phyloP scores from a whole-genome alignment of 2,888 invertebrate species.

The Nematopogon swammerdamellus region DNA sequence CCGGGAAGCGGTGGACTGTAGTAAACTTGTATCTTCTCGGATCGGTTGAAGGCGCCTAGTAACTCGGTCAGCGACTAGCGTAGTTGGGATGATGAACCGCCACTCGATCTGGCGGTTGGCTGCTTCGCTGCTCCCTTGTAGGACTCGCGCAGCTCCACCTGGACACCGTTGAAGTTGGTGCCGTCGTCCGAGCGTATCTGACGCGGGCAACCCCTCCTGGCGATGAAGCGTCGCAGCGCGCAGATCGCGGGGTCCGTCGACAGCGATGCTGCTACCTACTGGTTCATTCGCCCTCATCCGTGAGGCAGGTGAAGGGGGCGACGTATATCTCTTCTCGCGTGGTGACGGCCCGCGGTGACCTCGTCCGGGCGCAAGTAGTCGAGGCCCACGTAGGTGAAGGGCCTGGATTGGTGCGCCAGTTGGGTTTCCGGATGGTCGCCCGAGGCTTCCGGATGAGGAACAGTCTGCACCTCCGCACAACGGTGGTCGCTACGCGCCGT shows the following conservation, averaged over 20 bases:
- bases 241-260: neutral
- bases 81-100: no score
- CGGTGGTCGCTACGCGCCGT: neutral
- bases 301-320: neutral
- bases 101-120: slow-evolving; percentile 2
- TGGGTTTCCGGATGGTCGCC: slow-evolving; percentile 2
- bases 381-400: slow-evolving; percentile 4
- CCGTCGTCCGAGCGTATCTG: slow-evolving; percentile 9
- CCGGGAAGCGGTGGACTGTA: no score
- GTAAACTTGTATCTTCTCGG: no score
- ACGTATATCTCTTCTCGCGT: slow-evolving; percentile 2
- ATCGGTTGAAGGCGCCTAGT: no score
- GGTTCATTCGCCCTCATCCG: neutral
- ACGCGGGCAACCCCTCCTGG: slow-evolving; percentile 6
- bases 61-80: no score
- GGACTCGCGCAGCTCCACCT: neutral
- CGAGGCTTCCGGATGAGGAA: no score
- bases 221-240: slow-evolving; percentile 5
- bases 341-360: slow-evolving; percentile 2
- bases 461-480: no score
- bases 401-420: neutral
- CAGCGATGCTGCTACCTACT: neutral
- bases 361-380: slow-evolving; percentile 6
- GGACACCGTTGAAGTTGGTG: slow-evolving; percentile 7
- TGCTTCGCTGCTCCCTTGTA: neutral